phyloP scores from a whole-genome alignment of 2,888 invertebrate species.

The Sinopyrophorus schimmeli region DNA sequence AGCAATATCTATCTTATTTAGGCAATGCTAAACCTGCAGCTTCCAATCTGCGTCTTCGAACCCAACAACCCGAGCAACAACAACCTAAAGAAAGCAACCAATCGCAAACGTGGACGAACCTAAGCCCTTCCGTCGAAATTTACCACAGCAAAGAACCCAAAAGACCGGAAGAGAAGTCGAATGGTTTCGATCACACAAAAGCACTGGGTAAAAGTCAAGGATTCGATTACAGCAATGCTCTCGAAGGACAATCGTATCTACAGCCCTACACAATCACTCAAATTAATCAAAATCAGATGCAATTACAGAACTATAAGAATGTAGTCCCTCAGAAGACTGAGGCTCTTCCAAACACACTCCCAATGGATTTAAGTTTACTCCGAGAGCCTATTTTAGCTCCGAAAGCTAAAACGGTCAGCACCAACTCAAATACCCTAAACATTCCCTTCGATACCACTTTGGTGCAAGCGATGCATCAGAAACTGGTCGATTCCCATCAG shows the following conservation, averaged over 20 bases:
- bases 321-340: too few species aligned
- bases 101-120: conserved; percentile 41
- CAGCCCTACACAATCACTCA: background rate
- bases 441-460: conserved; percentile 14
- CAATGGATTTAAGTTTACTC: conserved; percentile 35
- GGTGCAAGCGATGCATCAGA: conserved; percentile 15
- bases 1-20: conserved; percentile 30
- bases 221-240: conserved; percentile 56
- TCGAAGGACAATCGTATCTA: conserved; percentile 32
- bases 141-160: conserved; percentile 37
- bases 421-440: conserved; percentile 3
- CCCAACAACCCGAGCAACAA: conserved; percentile 1
- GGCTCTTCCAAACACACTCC: too few species aligned
- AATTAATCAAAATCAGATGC: too few species aligned
- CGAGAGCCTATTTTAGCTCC: conserved; percentile 31
- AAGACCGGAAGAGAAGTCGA: conserved; percentile 16
- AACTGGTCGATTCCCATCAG: conserved; percentile 1
- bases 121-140: conserved; percentile 48
- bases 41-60: conserved; percentile 3
- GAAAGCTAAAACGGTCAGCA: conserved; percentile 11
- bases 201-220: conserved; percentile 56
- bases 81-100: background rate
- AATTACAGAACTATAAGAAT: too few species aligned
- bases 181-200: conserved; percentile 54
- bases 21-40: conserved; percentile 22